phyloP scores from a whole-genome alignment of 1,140 invertebrate species.

The Euura lappo region DNA sequence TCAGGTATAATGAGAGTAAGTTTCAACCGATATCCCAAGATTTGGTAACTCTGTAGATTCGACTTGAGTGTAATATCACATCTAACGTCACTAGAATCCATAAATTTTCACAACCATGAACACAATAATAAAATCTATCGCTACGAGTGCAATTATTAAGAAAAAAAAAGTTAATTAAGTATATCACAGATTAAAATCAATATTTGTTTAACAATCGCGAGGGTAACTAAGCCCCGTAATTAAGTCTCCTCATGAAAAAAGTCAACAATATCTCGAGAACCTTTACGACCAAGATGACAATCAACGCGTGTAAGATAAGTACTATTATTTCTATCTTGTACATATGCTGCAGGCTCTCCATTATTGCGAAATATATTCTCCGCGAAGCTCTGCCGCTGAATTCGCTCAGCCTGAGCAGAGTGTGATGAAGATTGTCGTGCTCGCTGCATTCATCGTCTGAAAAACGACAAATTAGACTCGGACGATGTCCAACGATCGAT shows the following conservation, averaged over 20 bases:
- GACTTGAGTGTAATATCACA: too few relatives aligned
- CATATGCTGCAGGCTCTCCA: constrained; percentile 46
- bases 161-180: not conserved
- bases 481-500: not conserved
- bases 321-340: constrained; percentile 52
- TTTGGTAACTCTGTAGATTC: too few relatives aligned
- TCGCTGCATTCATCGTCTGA: constrained; percentile 43
- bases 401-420: constrained; percentile 44
- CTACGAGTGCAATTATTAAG: too few relatives aligned
- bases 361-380: constrained; percentile 44
- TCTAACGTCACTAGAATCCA: too few relatives aligned
- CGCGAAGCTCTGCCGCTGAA: constrained; percentile 43
- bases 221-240: constrained; percentile 16
- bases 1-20: too few relatives aligned
- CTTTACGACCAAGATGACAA: constrained; percentile 40
- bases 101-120: too few relatives aligned
- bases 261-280: constrained; percentile 35
- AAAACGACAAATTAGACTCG: not conserved
- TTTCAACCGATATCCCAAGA: too few relatives aligned
- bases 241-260: constrained; percentile 38
- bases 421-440: constrained; percentile 47
- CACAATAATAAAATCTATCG: too few relatives aligned
- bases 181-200: constrained; percentile 2
- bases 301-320: constrained; percentile 40
- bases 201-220: not conserved